These are phyloP conservation scores for Terrapene triunguis DNA, from an alignment of 2,113 vertebrate species.

Conservation along the genomic window DNA sequence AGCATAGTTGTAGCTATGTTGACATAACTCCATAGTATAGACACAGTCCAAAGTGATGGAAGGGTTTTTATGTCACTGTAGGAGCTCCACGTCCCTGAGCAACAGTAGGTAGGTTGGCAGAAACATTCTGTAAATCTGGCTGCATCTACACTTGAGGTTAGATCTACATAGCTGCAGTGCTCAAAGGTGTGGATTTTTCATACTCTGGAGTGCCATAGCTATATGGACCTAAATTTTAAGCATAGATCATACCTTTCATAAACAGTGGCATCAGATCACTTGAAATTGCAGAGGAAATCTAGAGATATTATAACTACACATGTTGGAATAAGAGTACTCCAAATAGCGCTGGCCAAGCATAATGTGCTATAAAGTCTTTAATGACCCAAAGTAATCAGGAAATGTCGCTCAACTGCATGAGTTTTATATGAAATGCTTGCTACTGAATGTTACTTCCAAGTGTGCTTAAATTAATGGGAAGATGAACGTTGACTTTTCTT, in stretches of 20 bases:
- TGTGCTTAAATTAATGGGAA: not conserved
- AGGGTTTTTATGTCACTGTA: not conserved
- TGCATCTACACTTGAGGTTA: not conserved
- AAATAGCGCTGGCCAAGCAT: accelerated
- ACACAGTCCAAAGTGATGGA: not conserved
- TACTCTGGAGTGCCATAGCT: not conserved
- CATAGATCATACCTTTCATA: no score
- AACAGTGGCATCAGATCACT: no score
- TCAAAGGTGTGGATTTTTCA: not conserved
- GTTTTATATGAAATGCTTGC: not conserved
- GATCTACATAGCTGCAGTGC: not conserved
- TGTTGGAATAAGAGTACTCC: not conserved
- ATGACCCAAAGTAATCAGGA: accelerated
- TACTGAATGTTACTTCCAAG: not conserved
- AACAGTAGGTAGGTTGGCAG: not conserved
- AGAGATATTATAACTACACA: not conserved
- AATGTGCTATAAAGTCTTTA: not conserved
- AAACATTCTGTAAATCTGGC: not conserved
- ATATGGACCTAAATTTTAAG: not conserved
- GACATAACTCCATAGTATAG: not conserved
- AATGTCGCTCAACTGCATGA: not conserved
- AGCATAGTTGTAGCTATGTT: not conserved
- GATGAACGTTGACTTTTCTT: not conserved
- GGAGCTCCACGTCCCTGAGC: not conserved
- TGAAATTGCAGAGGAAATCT: not conserved